These are phyloP conservation scores for Noctua pronuba DNA, from an alignment of 2,888 invertebrate genomes.

Conservation along the genomic window DNA sequence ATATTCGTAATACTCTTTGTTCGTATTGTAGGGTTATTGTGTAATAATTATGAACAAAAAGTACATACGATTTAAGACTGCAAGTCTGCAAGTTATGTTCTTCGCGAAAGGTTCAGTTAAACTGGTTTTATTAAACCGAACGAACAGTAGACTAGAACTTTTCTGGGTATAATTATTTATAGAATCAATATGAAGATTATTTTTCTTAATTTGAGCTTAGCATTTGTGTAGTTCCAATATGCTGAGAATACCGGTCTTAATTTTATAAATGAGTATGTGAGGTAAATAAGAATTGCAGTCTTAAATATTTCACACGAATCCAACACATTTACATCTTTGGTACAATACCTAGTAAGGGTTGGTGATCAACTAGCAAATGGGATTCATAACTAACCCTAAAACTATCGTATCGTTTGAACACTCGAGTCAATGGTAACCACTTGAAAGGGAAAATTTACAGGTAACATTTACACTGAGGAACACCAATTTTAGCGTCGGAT, in stretches of 20 bases:
- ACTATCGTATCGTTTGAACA: slow-evolving; percentile 79
- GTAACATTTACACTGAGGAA: slow-evolving; percentile 68
- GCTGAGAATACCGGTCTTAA: not conserved
- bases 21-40: slow-evolving; percentile 37
- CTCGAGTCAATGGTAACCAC: slow-evolving; percentile 69
- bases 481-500: slow-evolving; percentile 68
- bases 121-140: slow-evolving; percentile 2
- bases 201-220: not conserved
- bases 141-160: slow-evolving; percentile 39
- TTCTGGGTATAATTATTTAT: slow-evolving; percentile 1
- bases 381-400: slow-evolving; percentile 65
- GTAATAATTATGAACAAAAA: slow-evolving; percentile 59
- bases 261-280: not conserved
- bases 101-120: slow-evolving; percentile 2
- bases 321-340: slow-evolving; percentile 90
- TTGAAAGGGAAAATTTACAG: slow-evolving; percentile 63
- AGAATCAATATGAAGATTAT: slow-evolving; percentile 15
- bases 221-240: slow-evolving; percentile 8
- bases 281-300: slow-evolving; percentile 67
- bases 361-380: slow-evolving; percentile 71
- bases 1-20: slow-evolving; percentile 53
- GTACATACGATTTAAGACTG: slow-evolving; percentile 57
- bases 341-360: slow-evolving; percentile 87
- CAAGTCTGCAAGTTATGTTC: slow-evolving; percentile 55
- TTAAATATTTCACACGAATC: slow-evolving; percentile 75